phyloP scores from a whole-genome alignment of 2,888 invertebrate genomes.

The Meteorus cinctellus region DNA sequence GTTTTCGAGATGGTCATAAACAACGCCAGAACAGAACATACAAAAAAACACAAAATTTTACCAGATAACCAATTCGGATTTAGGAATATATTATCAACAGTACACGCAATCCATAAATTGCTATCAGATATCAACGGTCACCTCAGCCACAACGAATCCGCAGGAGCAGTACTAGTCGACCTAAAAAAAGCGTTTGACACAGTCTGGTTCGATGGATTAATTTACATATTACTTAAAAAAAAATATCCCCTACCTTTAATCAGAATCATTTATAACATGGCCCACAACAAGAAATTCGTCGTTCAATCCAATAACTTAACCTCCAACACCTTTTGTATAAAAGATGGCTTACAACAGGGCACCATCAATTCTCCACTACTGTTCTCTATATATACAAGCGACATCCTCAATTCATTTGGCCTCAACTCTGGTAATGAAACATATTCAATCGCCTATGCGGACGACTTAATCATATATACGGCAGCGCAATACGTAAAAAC shows the following conservation, averaged over 20 bases:
- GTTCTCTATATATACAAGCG: slow-evolving; percentile 40
- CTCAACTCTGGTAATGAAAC: slow-evolving; percentile 25
- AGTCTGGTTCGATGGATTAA: slow-evolving; percentile 34
- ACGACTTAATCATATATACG: slow-evolving; percentile 40
- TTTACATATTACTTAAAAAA: slow-evolving; percentile 26
- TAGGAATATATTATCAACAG: too few relatives aligned
- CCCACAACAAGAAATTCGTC: slow-evolving; percentile 11
- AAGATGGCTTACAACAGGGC: slow-evolving; percentile 40
- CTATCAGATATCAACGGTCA: too few relatives aligned
- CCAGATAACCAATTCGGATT: too few relatives aligned
- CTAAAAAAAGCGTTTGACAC: slow-evolving; percentile 38
- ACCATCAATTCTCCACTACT: slow-evolving; percentile 39
- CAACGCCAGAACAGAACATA: too few relatives aligned
- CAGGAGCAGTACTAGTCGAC: too few relatives aligned
- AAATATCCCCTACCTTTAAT: slow-evolving; percentile 22
- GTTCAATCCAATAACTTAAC: too few relatives aligned
- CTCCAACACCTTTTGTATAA: background rate
- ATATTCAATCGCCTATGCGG: slow-evolving; percentile 38
- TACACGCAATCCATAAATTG: too few relatives aligned
- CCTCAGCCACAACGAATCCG: too few relatives aligned
- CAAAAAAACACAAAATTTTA: too few relatives aligned
- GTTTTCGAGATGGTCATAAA: too few relatives aligned
- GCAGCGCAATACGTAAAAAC: background rate
- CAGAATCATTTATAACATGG: slow-evolving; percentile 23
- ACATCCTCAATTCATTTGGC: slow-evolving; percentile 36